These are phyloP conservation scores for Pelusios castaneus DNA, from an alignment of 2,113 vertebrate genomes.

Conservation along the genomic window DNA sequence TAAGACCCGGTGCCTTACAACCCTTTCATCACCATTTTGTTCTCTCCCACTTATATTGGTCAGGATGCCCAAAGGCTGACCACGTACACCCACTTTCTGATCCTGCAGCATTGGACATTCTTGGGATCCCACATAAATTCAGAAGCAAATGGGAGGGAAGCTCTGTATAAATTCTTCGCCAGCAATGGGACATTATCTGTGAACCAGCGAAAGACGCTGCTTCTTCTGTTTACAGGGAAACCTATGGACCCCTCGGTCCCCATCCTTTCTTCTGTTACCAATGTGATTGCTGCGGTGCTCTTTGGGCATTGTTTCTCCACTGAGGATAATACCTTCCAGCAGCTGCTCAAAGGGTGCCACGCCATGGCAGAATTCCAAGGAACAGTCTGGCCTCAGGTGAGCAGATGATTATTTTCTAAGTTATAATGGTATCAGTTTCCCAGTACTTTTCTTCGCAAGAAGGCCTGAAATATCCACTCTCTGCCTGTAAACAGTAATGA, in stretches of 20 bases:
- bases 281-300: neutral
- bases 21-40: neutral
- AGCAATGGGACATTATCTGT: neutral
- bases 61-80: neutral
- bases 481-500: neutral
- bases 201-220: neutral
- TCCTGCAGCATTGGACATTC: constrained; percentile 5
- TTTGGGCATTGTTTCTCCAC: constrained; percentile 26
- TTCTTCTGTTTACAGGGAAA: constrained; percentile 3
- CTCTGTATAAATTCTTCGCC: neutral
- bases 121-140: neutral
- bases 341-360: constrained; percentile 2
- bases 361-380: constrained; percentile 9
- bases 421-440: neutral
- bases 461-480: neutral
- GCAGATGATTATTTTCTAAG: neutral
- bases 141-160: neutral
- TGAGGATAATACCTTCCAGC: constrained; percentile 15
- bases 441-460: neutral
- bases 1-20: neutral
- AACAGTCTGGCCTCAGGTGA: neutral
- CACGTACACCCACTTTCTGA: neutral
- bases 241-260: neutral
- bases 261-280: constrained; percentile 11
- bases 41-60: neutral